phyloP scores from a whole-genome alignment of 2,888 invertebrate genomes.

The Sphaeridia pumilis region DNA sequence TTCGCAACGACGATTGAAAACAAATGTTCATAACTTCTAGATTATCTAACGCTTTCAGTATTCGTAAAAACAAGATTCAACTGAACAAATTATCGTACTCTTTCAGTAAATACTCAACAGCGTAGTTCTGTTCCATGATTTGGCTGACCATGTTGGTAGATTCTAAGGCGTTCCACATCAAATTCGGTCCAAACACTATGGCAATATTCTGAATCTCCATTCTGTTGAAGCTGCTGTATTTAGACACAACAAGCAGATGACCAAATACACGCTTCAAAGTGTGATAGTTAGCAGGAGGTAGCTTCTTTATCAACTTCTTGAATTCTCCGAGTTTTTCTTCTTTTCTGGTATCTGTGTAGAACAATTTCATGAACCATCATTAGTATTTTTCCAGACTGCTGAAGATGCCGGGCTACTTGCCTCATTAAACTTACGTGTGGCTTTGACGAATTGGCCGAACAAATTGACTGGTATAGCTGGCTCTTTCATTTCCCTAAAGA shows the following conservation, averaged over 20 bases:
- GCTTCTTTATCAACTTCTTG: constrained; percentile 47
- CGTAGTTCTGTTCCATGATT: constrained; percentile 67
- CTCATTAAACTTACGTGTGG: constrained; percentile 62
- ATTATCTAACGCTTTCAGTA: too few relatives aligned
- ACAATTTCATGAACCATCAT: too few relatives aligned
- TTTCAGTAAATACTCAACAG: constrained; percentile 58
- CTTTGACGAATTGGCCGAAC: constrained; percentile 55
- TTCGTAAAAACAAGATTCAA: too few relatives aligned
- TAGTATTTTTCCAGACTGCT: too few relatives aligned
- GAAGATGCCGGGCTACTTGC: too few relatives aligned
- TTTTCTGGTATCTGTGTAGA: background rate
- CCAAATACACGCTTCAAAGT: constrained; percentile 63
- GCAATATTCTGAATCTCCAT: constrained; percentile 71
- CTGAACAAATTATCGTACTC: constrained; percentile 49
- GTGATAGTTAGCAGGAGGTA: constrained; percentile 65
- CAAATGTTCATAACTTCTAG: too few relatives aligned
- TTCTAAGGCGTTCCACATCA: constrained; percentile 64
- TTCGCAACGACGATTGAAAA: too few relatives aligned
- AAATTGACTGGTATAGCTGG: constrained; percentile 69
- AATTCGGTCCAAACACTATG: constrained; percentile 77
- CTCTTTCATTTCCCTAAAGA: constrained; percentile 85
- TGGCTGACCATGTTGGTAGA: constrained; percentile 60
- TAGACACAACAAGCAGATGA: constrained; percentile 52
- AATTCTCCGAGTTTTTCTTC: constrained; percentile 43
- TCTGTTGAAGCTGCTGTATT: constrained; percentile 61